Base-by-base conservation (phyloP, 30 jellyfish, hydroid and myxozoan genomes). In the Hydractinia symbiolongicarpus region DNA sequence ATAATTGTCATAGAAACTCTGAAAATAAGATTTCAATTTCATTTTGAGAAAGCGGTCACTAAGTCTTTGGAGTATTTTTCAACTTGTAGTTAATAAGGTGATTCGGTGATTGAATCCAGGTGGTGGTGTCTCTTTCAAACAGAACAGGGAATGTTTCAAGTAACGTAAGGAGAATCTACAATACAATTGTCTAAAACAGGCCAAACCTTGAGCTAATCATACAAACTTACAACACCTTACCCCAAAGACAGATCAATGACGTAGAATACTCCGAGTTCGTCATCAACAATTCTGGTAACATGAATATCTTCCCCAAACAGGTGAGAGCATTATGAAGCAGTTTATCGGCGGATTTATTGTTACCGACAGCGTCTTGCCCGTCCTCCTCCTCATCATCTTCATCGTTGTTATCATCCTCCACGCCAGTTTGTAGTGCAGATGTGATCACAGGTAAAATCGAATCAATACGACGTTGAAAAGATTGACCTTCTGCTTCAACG, bases 401-500 rank as follows among this genome's bases (percentile, higher is more conserved):
- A 61, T 77, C 81, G 11, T 53, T 53, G 53, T 66, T 56, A 61
- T 61, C 76, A 8, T 77, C 55, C 19, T 52, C 55, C 50, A 54
- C n/a, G 14, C 62, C 85, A 4, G 15, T 71, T 79, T 70, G 62
- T 15, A 89, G 60, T 4, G 55, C 84, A 13, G 64, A 81, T 58
- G 72, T 54, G 11, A 89, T n/a, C 6, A 52, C 58, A 11, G 94
- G 97, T 54, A 90, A 66, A 52, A 86, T 49, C 4, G 77, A 20
- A 6, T 82, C 44, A 8, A 83, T 30, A 10, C 95, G 57, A 68
- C 67, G 79, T 62, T 90, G 94, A 77, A 90, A 90, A 9, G 79
- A 54, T 7, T 74, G 71, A 69, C 74, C 75, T 67, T 90, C 97
- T 1, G 79, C 97, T 56, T 90, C 97, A 10, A 86, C 91, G 64